phyloP scores from a whole-genome alignment of 1,140 invertebrate species.

The Mizuhopecten yessoensis region DNA sequence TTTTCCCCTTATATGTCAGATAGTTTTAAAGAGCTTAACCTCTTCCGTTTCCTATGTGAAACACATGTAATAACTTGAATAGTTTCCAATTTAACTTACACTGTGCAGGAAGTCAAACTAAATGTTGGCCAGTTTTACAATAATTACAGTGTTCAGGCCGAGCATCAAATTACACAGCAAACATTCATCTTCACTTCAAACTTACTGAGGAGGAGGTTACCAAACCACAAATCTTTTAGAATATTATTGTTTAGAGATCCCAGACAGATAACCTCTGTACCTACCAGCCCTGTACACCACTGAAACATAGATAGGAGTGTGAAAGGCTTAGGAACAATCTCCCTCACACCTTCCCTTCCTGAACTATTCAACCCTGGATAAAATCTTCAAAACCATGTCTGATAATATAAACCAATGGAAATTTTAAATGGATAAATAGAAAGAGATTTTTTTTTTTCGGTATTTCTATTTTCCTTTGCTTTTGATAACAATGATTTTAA shows the following conservation, averaged over 20 bases:
- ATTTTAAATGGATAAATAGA: neutral
- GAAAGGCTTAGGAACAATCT: neutral
- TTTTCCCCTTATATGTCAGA: neutral
- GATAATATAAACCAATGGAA: neutral
- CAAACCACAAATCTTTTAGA: neutral
- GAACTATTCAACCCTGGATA: neutral
- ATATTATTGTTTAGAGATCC: neutral
- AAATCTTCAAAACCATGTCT: neutral
- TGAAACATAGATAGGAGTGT: neutral
- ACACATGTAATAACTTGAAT: constrained; percentile 34
- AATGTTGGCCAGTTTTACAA: neutral
- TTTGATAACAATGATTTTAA: too few relatives aligned
- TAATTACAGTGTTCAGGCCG: neutral
- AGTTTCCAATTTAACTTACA: constrained; percentile 22
- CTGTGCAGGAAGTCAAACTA: constrained; percentile 8
- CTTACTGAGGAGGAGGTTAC: neutral
- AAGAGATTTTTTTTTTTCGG: neutral
- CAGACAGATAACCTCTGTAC: neutral
- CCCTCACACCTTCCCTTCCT: neutral
- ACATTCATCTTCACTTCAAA: neutral
- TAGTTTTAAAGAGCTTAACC: neutral
- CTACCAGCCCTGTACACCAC: neutral
- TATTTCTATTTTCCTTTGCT: too few relatives aligned
- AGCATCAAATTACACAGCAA: neutral
- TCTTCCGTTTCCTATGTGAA: neutral